phyloP scores from a whole-genome alignment of 2,888 invertebrate species.

The Microctonus brassicae region DNA sequence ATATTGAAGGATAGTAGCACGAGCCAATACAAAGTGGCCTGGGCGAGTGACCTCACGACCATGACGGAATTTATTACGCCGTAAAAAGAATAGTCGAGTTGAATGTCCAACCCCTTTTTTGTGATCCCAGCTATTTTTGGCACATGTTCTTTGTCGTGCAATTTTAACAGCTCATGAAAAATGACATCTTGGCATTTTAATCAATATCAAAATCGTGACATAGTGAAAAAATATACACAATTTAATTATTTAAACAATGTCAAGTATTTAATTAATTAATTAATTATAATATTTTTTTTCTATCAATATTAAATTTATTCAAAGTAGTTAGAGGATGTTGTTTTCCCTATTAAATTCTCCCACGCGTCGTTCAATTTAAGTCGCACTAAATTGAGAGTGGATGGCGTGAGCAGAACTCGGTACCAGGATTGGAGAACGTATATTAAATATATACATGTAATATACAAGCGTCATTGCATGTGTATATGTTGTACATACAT shows the following conservation, averaged over 20 bases:
- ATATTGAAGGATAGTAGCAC: not conserved
- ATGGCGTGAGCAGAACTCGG: constrained; percentile 32
- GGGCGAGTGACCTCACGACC: constrained; percentile 32
- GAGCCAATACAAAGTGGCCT: constrained; percentile 14
- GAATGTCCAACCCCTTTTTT: constrained; percentile 10
- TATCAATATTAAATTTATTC: not conserved
- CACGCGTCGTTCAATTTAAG: not conserved
- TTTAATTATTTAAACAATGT: not conserved
- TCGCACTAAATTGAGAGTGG: constrained; percentile 23
- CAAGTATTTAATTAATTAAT: not conserved
- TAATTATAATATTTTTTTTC: not conserved
- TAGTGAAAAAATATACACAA: not conserved
- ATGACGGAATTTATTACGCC: constrained; percentile 39
- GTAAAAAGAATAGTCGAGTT: constrained; percentile 31
- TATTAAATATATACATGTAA: constrained; percentile 1
- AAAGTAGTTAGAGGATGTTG: not conserved
- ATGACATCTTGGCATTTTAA: constrained; percentile 17
- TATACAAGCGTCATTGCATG: not conserved
- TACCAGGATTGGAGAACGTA: constrained; percentile 14
- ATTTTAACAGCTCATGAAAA: constrained; percentile 27
- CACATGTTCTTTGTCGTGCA: constrained; percentile 14
- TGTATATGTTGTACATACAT: not conserved
- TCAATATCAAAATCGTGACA: not conserved
- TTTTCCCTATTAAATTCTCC: constrained; percentile 1
- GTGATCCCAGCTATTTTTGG: constrained; percentile 24